phyloP scores from a whole-genome alignment of 2,113 vertebrate genomes.

The Cebidichthys violaceus region DNA sequence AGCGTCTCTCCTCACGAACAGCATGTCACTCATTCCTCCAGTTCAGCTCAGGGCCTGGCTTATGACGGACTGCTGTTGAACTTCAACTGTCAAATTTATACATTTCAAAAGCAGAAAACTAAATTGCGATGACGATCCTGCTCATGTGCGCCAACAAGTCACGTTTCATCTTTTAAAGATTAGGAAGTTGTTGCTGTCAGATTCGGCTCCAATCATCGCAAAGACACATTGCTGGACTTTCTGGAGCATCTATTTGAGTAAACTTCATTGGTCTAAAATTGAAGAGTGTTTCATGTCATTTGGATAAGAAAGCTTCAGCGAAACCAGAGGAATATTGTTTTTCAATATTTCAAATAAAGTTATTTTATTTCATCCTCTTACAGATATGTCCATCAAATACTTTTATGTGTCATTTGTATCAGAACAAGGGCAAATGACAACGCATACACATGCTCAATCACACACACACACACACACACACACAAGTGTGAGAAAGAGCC shows the following conservation, averaged over 20 bases:
- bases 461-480: background rate
- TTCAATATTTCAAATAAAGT: background rate
- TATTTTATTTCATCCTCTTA: constrained; percentile 17
- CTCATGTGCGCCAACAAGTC: background rate
- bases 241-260: background rate
- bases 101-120: background rate
- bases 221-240: background rate
- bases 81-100: background rate
- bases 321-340: constrained; percentile 24
- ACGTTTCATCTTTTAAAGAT: background rate
- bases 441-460: constrained; percentile 1
- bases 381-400: constrained; percentile 5
- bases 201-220: constrained; percentile 1
- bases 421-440: constrained; percentile 38
- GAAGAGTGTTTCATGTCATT: constrained; percentile 7
- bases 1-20: constrained; percentile 22
- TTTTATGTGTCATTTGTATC: constrained; percentile 36
- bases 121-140: background rate
- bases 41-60: constrained; percentile 13
- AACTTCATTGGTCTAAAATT: background rate
- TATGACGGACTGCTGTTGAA: background rate
- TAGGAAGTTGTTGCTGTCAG: background rate
- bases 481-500: constrained; percentile 23
- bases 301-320: constrained; percentile 25
- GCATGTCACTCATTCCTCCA: constrained; percentile 37